These are phyloP conservation scores for Brachyhypopomus occidentalis DNA, from an alignment of 2,113 vertebrate species.

Conservation along the genomic window DNA sequence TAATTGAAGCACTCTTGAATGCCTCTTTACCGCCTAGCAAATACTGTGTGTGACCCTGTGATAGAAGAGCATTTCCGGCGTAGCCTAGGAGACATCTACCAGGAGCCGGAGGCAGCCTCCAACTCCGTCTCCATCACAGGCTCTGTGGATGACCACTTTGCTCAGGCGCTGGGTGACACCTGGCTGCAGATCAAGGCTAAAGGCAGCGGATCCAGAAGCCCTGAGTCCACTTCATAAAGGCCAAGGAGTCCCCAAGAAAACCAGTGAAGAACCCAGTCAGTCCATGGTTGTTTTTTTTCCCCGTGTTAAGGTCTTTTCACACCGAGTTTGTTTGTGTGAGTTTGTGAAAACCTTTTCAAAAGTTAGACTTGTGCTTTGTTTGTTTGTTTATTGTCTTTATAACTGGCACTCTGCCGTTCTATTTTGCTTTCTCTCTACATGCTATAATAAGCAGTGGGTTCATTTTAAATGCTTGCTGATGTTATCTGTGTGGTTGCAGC, in stretches of 20 bases:
- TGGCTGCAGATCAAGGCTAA: constrained; percentile 98
- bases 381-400: background rate
- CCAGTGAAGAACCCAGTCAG: background rate
- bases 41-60: constrained; percentile 88
- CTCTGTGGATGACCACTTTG: constrained; percentile 97
- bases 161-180: constrained; percentile 96
- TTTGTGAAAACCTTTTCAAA: background rate
- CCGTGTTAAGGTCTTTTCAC: constrained; percentile 16
- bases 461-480: background rate
- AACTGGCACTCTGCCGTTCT: background rate
- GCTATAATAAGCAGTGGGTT: background rate
- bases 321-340: constrained; percentile 1
- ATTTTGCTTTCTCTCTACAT: background rate
- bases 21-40: constrained; percentile 67
- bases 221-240: constrained; percentile 74
- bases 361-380: background rate
- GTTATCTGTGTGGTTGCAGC: background rate
- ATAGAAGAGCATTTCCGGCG: constrained; percentile 98
- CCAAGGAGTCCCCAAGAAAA: constrained; percentile 5
- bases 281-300: constrained; percentile 3
- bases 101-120: constrained; percentile 89
- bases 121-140: constrained; percentile 98
- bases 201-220: constrained; percentile 81
- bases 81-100: constrained; percentile 98
- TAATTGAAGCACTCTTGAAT: constrained; percentile 1